These are phyloP conservation scores for Chunga burmeisteri DNA, from an alignment of 2,113 vertebrate genomes.

Conservation along the genomic window DNA sequence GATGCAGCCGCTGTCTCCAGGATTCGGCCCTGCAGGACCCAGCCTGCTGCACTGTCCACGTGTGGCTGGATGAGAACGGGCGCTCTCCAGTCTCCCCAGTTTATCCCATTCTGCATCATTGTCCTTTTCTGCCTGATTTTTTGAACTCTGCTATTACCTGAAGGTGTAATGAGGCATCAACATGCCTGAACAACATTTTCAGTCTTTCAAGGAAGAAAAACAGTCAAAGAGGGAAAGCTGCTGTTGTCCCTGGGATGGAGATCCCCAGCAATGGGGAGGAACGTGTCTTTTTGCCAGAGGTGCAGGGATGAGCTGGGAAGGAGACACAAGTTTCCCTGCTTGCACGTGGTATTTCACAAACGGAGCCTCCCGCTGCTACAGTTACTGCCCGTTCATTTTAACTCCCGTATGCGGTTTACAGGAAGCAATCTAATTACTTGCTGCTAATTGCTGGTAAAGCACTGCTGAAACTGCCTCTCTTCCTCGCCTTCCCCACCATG, in stretches of 20 bases:
- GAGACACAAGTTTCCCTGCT: not conserved
- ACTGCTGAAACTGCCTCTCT: not conserved
- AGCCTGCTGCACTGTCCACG: fast-evolving
- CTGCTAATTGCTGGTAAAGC: slow-evolving; percentile 5
- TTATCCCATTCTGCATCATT: not conserved
- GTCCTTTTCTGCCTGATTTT: not conserved
- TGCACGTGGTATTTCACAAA: not conserved
- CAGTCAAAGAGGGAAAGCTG: not conserved
- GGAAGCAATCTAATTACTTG: not conserved
- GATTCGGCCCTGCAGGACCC: fast-evolving
- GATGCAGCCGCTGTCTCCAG: not conserved
- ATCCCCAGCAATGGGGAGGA: not conserved
- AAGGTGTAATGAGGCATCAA: not conserved
- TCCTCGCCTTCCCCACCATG: not conserved
- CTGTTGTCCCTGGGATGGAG: not conserved
- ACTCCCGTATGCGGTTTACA: not conserved
- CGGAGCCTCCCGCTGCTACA: fast-evolving
- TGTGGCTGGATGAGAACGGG: not conserved
- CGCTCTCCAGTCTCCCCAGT: not conserved
- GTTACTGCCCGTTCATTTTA: not conserved
- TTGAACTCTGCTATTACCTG: not conserved
- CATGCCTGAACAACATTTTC: not conserved
- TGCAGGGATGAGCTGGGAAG: not conserved
- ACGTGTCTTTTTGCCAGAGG: not conserved
- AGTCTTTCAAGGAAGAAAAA: not conserved